Percentiles rank a stretch among this genome's conserved stretches.
These are phyloP conservation scores for Diaphora mendica DNA, from an alignment of 2,888 invertebrate species.

Conservation along the genomic window DNA sequence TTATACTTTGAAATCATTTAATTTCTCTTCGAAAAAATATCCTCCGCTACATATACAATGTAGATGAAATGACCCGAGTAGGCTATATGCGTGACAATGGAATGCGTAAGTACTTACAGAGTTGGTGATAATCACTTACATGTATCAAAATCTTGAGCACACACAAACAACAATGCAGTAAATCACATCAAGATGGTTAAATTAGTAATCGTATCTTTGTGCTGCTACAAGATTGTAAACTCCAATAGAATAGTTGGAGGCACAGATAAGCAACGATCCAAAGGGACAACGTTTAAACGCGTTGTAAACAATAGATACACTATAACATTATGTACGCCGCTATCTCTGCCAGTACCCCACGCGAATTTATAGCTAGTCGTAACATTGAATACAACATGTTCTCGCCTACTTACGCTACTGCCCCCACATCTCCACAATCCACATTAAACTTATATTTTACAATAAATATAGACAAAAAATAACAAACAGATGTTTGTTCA, in stretches of 20 bases:
- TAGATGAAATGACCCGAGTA: constrained; percentile 38
- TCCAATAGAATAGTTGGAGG: constrained; percentile 30
- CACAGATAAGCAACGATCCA: constrained; percentile 30
- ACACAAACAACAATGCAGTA: constrained; percentile 9
- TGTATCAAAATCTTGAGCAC: constrained; percentile 21
- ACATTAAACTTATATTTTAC: constrained; percentile 37
- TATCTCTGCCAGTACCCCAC: constrained; percentile 33
- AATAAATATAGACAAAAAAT: constrained; percentile 52
- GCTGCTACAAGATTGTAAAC: constrained; percentile 30
- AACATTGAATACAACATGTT: constrained; percentile 34
- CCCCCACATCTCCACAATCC: constrained; percentile 38
- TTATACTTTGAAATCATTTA: constrained; percentile 43
- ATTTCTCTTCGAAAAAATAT: constrained; percentile 51
- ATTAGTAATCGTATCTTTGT: constrained; percentile 14
- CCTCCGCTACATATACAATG: constrained; percentile 46
- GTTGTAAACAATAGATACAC: constrained; percentile 22
- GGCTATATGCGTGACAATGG: constrained; percentile 39
- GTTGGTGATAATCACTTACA: constrained; percentile 17
- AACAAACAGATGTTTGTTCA: constrained; percentile 47
- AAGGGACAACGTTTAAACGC: constrained; percentile 30
- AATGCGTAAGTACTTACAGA: constrained; percentile 51
- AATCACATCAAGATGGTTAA: background rate
- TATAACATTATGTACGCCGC: constrained; percentile 1
- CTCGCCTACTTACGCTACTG: constrained; percentile 28
- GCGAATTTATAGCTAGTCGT: constrained; percentile 21